These are phyloP conservation scores for Aphelinus atriplicis DNA, from an alignment of 1,140 invertebrate species.

Conservation along the genomic window DNA sequence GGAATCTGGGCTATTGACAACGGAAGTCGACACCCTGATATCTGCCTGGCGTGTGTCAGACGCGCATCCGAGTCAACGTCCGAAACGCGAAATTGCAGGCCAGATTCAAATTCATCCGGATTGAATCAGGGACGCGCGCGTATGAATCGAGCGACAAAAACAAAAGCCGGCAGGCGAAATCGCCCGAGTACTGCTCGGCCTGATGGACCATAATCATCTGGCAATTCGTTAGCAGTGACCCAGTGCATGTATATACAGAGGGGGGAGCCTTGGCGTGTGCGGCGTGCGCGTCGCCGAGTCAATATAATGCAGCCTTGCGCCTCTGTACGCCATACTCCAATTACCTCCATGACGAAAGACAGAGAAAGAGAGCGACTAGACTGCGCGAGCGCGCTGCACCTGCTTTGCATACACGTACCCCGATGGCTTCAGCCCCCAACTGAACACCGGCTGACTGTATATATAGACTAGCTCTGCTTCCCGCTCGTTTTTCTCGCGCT, in stretches of 20 bases:
- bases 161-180: background rate
- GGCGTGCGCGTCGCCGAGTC: conserved; percentile 48
- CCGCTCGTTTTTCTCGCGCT: conserved; percentile 13
- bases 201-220: conserved; percentile 58
- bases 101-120: no score
- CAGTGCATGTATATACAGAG: conserved; percentile 45
- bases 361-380: conserved; percentile 23
- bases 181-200: conserved; percentile 11
- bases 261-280: background rate
- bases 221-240: conserved; percentile 63
- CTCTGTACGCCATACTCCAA: conserved; percentile 53
- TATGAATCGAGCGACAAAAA: background rate
- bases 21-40: conserved; percentile 8
- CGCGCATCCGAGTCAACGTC: no score
- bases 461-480: background rate
- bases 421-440: conserved; percentile 56
- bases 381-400: conserved; percentile 50
- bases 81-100: conserved; percentile 42
- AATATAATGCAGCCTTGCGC: conserved; percentile 63
- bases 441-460: conserved; percentile 36
- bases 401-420: conserved; percentile 53
- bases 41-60: no score
- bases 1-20: conserved; percentile 18
- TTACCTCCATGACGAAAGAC: conserved; percentile 45
- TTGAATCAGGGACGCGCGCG: background rate